These are phyloP conservation scores for Poeciliopsis turrubarensis DNA, from an alignment of 2,113 vertebrate species.

Conservation along the genomic window DNA sequence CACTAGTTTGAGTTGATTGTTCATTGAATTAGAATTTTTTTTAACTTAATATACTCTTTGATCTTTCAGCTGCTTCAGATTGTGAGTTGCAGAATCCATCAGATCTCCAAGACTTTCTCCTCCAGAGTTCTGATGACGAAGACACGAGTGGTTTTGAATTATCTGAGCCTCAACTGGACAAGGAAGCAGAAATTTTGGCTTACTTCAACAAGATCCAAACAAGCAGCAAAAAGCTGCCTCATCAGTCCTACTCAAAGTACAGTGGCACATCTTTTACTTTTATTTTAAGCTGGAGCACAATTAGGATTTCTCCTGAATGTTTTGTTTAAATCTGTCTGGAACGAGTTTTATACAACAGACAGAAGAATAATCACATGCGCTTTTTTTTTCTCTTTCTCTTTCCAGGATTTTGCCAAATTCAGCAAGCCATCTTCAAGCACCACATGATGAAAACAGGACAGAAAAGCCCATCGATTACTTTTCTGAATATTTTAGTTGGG, in stretches of 20 bases:
- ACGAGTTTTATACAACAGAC: not conserved
- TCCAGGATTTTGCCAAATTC: constrained; percentile 38
- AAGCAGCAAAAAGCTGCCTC: not conserved
- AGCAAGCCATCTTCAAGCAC: not conserved
- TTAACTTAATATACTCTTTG: not conserved
- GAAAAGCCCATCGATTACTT: constrained; percentile 78
- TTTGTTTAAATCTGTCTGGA: not conserved
- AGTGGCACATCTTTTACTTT: not conserved
- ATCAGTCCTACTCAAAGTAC: constrained; percentile 44
- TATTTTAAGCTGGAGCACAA: not conserved
- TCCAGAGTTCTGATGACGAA: constrained; percentile 72
- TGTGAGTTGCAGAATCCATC: constrained; percentile 53
- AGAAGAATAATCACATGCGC: not conserved
- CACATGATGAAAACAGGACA: constrained; percentile 14
- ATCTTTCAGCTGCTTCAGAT: constrained; percentile 52
- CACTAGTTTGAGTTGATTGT: not conserved
- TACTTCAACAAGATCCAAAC: constrained; percentile 59
- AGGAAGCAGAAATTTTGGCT: constrained; percentile 72
- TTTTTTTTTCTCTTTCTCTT: not conserved
- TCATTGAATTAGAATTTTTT: not conserved
- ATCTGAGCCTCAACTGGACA: constrained; percentile 70
- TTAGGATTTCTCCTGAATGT: not conserved
- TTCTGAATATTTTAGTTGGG: constrained; percentile 72
- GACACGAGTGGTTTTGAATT: constrained; percentile 38
- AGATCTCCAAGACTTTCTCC: constrained; percentile 73